Evolutionary conservation across 2,113 vertebrate species (phyloP).

Genomic region (Rallus limicola): DNA sequence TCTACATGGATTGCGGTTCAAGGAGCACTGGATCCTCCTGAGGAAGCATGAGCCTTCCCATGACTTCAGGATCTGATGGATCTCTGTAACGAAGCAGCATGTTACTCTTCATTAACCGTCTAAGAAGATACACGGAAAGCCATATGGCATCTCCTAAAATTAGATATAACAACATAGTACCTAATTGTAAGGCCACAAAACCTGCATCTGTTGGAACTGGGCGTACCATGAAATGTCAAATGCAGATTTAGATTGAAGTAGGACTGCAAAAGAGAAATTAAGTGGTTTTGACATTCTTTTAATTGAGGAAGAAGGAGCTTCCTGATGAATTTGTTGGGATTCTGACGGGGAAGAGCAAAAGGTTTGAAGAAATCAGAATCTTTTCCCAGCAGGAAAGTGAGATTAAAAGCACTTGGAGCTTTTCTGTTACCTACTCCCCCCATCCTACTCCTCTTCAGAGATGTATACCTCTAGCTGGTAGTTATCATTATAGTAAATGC

Average conservation of each 20-base stretch:
- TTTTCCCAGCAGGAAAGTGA: neutral
- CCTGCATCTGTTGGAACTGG: constrained; percentile 38
- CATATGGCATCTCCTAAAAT: constrained; percentile 63
- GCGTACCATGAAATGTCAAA: constrained; percentile 55
- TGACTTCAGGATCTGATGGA: neutral
- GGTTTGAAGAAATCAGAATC: neutral
- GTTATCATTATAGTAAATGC: neutral
- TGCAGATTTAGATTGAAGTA: constrained; percentile 47
- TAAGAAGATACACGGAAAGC: constrained; percentile 9
- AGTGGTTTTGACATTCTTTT: neutral
- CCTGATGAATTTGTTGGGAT: neutral
- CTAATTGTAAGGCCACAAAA: constrained; percentile 39
- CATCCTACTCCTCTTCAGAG: neutral
- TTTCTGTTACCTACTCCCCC: neutral
- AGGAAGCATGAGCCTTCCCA: neutral
- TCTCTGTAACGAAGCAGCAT: neutral
- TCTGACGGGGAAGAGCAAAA: neutral
- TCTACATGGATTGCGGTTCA: neutral
- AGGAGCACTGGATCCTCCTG: neutral
- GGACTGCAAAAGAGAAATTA: constrained; percentile 12
- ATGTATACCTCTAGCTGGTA: neutral
- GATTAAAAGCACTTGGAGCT: neutral
- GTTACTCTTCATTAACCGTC: constrained; percentile 11
- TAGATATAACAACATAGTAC: constrained; percentile 32
- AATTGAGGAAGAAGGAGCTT: neutral